A percentile compares a stretch with the other conserved stretches of the same genome.
Conservation (phyloP, 2,113 vertebrate genomes). For the Centropus unirufus region DNA sequence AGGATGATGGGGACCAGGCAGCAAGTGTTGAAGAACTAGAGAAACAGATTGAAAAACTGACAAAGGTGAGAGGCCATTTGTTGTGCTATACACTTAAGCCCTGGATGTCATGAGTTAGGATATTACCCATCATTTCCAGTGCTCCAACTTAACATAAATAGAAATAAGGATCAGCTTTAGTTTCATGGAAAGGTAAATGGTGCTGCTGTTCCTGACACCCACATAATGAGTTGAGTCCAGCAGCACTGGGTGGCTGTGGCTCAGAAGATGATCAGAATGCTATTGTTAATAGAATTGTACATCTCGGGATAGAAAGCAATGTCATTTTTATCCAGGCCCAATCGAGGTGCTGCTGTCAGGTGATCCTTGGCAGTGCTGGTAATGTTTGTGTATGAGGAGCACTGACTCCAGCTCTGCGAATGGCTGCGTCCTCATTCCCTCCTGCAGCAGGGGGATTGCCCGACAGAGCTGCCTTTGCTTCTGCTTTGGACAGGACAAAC, state of each 20-base stretch:
- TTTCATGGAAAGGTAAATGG: neutral
- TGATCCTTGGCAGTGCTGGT: neutral
- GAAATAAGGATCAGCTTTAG: neutral
- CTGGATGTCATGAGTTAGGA: neutral
- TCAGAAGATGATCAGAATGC: neutral
- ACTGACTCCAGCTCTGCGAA: neutral
- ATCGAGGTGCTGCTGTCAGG: neutral
- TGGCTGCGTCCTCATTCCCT: neutral
- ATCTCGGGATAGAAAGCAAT: neutral
- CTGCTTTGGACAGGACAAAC: neutral
- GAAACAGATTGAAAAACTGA: slow-evolving; percentile 92
- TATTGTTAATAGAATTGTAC: neutral
- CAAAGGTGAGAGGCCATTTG: slow-evolving; percentile 82
- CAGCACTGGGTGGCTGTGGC: neutral
- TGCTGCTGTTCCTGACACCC: neutral
- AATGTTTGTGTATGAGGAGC: neutral
- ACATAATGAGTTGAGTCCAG: neutral
- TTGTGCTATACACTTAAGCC: neutral
- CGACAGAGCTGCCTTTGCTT: neutral
- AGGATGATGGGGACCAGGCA: slow-evolving; percentile 90
- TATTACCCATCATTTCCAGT: neutral
- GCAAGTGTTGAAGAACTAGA: slow-evolving; percentile 92
- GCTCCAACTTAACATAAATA: neutral
- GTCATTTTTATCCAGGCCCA: neutral
- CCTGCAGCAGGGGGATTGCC: neutral